A percentile compares a stretch with the other conserved stretches of the same genome.
Evolutionary conservation across 53 echinoderm and acorn worm species (phyloP).

Genomic region (Pentamera pediparva): DNA sequence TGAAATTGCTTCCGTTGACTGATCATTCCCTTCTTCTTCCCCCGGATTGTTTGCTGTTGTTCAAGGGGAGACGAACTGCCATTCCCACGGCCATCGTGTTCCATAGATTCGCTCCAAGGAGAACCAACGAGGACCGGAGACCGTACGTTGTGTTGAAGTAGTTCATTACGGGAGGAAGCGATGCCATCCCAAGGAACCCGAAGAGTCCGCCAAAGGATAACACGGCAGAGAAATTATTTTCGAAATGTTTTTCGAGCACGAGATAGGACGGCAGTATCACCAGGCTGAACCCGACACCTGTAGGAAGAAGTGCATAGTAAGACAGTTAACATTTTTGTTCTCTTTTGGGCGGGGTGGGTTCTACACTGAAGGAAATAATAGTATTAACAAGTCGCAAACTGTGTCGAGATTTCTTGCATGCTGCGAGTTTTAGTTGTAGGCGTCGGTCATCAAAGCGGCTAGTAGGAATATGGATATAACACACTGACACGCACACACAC

Average conservation of each 20-base stretch:
- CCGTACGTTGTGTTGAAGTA: neutral
- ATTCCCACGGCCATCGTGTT: neutral
- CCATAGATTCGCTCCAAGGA: neutral
- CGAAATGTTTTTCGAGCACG: neutral
- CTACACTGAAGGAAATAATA: no score
- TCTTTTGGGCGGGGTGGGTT: no score
- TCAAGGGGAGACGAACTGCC: neutral
- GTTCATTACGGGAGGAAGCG: neutral
- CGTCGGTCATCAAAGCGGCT: no score
- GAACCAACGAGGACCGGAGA: neutral
- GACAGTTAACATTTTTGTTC: no score
- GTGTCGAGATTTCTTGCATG: no score
- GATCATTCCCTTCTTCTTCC: neutral
- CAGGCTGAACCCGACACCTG: neutral
- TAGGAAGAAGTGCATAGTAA: no score
- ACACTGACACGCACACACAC: no score
- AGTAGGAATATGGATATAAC: no score
- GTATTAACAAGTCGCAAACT: no score
- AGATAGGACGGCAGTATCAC: neutral
- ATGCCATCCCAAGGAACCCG: neutral
- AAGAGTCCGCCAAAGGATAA: neutral
- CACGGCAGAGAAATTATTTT: neutral
- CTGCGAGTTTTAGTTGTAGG: no score
- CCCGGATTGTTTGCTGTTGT: neutral
- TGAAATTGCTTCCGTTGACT: no score